Base-by-base conservation (phyloP, 2,113 vertebrate genomes). In the Anarhynchus alexandrinus region DNA sequence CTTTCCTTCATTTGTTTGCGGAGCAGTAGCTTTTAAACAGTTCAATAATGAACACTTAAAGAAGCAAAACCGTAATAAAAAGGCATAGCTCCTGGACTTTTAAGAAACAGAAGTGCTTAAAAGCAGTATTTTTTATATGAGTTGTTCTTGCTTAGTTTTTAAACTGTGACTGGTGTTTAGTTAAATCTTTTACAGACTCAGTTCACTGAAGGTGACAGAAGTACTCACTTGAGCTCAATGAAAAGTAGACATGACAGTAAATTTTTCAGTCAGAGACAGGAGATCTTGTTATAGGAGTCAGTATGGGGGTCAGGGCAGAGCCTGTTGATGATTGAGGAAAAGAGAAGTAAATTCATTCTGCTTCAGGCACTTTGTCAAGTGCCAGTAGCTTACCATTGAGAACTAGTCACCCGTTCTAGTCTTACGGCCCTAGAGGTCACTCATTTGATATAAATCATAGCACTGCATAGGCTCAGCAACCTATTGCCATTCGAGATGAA, bases 271-370 rank as follows among this genome's bases (percentile, higher is more conserved):
- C 98, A 96, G 98, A 99, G 99, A 99, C 99, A 99, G 99, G 99
- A 99, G 99, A 99, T 99, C 99, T 99, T 99, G 99, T 99, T 99
- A 99, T 99, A 99, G 99, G 99, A 99, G 99, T 99, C 99, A 98
- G 99, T 98, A 98, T 98, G 98, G 99, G 99, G 99, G 99, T 99
- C 99, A 99, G 99, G 99, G 99, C 98, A 99, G 99, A 98, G 99
- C 99, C 99, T 99, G 99, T 99, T 99, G 99, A 99, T 99, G 99
- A 99, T 99, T 99, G 99, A 99, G 99, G 99, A 99, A 99, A 99
- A 99, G 99, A 99, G 99, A 99, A 99, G 99, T 99, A 99, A 99
- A 99, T 99, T 99, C 99, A 99, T 99, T 99, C 99, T 99, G 99
- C 99, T 99, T 98, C 98, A 97, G 98, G 99, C 99, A 99, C 99